Evolutionary conservation across 2,797 vertebrate species (phyloP).

Genomic region (Agapornis canus): DNA sequence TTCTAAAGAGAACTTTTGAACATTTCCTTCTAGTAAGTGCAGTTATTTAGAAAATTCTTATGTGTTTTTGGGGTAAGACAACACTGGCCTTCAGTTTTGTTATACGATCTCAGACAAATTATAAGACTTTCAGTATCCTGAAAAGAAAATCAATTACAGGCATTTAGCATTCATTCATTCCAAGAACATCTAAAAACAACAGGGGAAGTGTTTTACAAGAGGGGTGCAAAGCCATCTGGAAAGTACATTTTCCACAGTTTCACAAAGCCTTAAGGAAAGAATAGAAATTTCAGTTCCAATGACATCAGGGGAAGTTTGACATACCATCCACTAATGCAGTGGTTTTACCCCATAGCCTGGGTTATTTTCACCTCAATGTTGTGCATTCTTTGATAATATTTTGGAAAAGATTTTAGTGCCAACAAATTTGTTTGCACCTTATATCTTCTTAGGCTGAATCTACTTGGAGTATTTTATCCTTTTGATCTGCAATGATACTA

Average conservation of each 20-base stretch:
- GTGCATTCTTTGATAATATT: background rate
- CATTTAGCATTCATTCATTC: background rate
- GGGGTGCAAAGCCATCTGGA: constrained; percentile 53
- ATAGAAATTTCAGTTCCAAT: background rate
- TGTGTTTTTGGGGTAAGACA: background rate
- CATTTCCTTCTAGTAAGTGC: background rate
- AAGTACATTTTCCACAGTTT: background rate
- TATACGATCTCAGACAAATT: background rate
- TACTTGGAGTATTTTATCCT: background rate
- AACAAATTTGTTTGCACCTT: background rate
- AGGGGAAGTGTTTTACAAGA: background rate
- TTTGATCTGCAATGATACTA: background rate
- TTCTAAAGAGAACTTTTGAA: background rate
- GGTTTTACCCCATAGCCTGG: background rate
- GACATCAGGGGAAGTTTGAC: background rate
- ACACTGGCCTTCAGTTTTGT: background rate
- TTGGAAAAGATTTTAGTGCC: background rate
- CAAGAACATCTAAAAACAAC: background rate
- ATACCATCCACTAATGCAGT: background rate
- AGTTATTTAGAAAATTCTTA: background rate
- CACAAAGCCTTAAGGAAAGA: background rate
- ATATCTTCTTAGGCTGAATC: background rate
- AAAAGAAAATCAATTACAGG: background rate
- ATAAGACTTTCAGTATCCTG: background rate
- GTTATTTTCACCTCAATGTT: background rate